phyloP scores from a whole-genome alignment of 2,797 vertebrate genomes.

The Lycodopsis pacificus region DNA sequence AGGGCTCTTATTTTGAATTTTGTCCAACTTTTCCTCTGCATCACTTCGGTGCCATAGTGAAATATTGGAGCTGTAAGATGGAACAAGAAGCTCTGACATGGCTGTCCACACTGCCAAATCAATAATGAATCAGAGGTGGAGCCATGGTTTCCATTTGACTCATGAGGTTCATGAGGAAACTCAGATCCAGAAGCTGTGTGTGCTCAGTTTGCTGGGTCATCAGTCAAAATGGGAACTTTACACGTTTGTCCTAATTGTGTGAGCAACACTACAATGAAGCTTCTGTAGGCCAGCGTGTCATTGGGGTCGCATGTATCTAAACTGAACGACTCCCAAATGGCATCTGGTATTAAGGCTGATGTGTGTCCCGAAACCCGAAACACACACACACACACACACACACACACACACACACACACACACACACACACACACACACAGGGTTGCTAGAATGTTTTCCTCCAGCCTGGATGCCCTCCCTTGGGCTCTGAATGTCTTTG shows the following conservation, averaged over 20 bases:
- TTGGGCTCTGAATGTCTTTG: constrained; percentile 14
- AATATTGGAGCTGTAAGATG: constrained; percentile 7
- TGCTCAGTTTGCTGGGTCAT: constrained; percentile 9
- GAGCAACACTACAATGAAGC: not conserved
- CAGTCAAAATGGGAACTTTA: constrained; percentile 14
- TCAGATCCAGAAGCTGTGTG: not conserved
- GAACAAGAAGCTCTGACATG: constrained; percentile 27
- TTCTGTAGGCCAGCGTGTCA: constrained; percentile 3
- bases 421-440: constrained; percentile 17
- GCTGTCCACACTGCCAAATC: constrained; percentile 28
- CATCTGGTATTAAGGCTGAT: constrained; percentile 41
- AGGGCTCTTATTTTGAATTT: constrained; percentile 2
- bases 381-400: constrained; percentile 17
- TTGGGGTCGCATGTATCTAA: constrained; percentile 29
- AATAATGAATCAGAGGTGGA: constrained; percentile 41
- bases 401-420: constrained; percentile 24
- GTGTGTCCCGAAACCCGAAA: constrained; percentile 23
- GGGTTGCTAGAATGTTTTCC: constrained; percentile 23
- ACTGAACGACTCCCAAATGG: constrained; percentile 39
- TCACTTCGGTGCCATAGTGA: constrained; percentile 5
- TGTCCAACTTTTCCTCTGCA: constrained; percentile 5
- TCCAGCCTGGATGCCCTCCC: not conserved
- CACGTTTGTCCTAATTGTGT: constrained; percentile 42
- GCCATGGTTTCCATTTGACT: constrained; percentile 30
- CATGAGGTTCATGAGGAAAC: too few species aligned